phyloP scores from a whole-genome alignment of 2,888 invertebrate genomes.

The Drosophila tripunctata region DNA sequence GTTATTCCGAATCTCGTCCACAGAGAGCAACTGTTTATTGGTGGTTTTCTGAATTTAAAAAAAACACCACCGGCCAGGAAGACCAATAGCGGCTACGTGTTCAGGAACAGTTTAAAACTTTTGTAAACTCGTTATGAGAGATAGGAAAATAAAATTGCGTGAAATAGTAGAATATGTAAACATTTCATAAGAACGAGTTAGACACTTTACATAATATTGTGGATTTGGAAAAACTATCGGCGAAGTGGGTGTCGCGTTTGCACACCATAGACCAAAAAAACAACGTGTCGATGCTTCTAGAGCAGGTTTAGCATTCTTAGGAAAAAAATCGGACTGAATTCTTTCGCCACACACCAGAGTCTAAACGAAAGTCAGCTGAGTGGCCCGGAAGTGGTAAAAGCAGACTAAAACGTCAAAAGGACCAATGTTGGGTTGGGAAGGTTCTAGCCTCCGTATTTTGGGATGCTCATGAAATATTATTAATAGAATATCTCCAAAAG shows the following conservation, averaged over 20 bases:
- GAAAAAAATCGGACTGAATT: constrained; percentile 52
- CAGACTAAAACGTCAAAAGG: constrained; percentile 58
- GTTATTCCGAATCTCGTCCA: too few relatives aligned
- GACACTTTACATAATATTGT: too few relatives aligned
- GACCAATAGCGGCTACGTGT: too few relatives aligned
- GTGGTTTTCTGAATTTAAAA: too few relatives aligned
- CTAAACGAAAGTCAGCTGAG: too few relatives aligned
- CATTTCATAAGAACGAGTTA: constrained; percentile 7
- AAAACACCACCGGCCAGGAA: too few relatives aligned
- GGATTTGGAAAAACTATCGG: constrained; percentile 12
- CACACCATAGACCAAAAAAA: constrained; percentile 45
- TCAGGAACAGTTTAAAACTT: background rate
- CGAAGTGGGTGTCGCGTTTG: constrained; percentile 16
- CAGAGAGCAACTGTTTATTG: too few relatives aligned
- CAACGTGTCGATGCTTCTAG: constrained; percentile 36
- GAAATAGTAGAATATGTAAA: constrained; percentile 37
- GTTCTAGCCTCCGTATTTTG: constrained; percentile 74
- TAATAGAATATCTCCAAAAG: constrained; percentile 73
- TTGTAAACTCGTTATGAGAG: constrained; percentile 21
- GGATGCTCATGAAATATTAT: constrained; percentile 68
- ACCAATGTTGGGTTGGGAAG: constrained; percentile 59
- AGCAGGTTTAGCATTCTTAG: constrained; percentile 30
- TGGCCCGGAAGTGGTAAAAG: constrained; percentile 19
- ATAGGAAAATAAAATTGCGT: constrained; percentile 32
- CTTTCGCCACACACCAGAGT: too few relatives aligned